Conservation (phyloP, 2,797 vertebrate genomes). For the Rhabdophis nuchalis region DNA sequence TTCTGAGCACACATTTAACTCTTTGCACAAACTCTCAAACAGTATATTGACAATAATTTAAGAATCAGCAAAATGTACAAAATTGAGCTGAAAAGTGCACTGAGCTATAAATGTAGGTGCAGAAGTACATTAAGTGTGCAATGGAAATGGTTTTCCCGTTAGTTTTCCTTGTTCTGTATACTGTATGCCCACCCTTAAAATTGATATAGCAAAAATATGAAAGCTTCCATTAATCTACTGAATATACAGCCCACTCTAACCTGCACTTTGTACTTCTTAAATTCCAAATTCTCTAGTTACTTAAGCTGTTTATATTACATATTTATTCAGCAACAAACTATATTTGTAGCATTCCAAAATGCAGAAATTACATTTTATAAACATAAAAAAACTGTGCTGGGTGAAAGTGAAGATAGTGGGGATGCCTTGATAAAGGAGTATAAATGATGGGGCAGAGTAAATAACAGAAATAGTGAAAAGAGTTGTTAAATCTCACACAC, state of each 20-base stretch:
- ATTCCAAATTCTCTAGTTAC: not conserved
- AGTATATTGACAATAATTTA: not conserved
- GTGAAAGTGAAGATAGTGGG: not conserved
- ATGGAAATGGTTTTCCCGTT: not conserved
- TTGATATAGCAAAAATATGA: not conserved
- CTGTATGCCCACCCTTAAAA: not conserved
- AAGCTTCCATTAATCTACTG: not conserved
- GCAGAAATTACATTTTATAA: not conserved
- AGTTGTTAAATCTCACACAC: not conserved
- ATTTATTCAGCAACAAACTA: not conserved
- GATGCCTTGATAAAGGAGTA: not conserved
- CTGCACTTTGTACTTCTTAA: not conserved
- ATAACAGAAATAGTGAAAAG: not conserved
- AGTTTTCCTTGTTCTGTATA: not conserved
- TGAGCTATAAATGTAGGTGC: not conserved
- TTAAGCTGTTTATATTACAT: not conserved
- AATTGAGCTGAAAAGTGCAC: not conserved
- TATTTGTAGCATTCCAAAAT: not conserved
- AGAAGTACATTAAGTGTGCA: not conserved
- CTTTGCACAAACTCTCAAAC: not conserved
- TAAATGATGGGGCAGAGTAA: not conserved
- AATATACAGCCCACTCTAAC: not conserved
- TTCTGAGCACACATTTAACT: not conserved
- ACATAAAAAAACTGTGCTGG: not conserved
- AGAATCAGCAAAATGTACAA: not conserved